Evolutionary conservation across 2,113 vertebrate species (phyloP).

Genomic region (Bos indicus): DNA sequence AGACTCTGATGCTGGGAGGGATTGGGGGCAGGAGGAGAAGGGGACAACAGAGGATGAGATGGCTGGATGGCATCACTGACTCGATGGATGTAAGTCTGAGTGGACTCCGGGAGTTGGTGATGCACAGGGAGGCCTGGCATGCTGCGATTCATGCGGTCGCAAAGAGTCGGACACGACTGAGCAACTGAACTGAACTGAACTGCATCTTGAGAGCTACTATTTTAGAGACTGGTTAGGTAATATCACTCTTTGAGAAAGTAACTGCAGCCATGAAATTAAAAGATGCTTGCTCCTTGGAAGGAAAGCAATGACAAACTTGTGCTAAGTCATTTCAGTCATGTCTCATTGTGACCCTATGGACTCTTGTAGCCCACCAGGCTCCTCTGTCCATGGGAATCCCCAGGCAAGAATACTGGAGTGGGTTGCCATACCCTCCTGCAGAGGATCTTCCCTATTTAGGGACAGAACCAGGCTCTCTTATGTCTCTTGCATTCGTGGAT

Average conservation of each 20-base stretch:
- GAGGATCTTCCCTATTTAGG: neutral
- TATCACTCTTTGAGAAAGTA: neutral
- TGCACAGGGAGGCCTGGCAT: too few relatives aligned
- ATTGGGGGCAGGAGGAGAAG: too few relatives aligned
- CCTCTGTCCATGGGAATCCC: neutral
- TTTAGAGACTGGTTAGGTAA: neutral
- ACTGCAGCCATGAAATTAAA: neutral
- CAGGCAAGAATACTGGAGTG: neutral
- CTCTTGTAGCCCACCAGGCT: neutral
- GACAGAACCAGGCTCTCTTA: neutral
- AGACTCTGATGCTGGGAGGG: too few relatives aligned
- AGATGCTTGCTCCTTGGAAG: neutral
- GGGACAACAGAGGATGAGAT: too few relatives aligned
- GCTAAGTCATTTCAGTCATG: neutral
- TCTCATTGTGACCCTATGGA: neutral
- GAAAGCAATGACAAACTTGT: neutral
- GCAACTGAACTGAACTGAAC: too few relatives aligned
- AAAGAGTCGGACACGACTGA: too few relatives aligned
- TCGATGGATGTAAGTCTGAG: too few relatives aligned
- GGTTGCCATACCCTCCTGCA: neutral
- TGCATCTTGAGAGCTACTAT: neutral
- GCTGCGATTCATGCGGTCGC: too few relatives aligned
- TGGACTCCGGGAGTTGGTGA: too few relatives aligned
- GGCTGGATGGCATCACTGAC: too few relatives aligned
- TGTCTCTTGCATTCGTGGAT: neutral